Evolutionary conservation across 1,140 invertebrate genomes (phyloP).

Genomic region (Euglossa dilemma): DNA sequence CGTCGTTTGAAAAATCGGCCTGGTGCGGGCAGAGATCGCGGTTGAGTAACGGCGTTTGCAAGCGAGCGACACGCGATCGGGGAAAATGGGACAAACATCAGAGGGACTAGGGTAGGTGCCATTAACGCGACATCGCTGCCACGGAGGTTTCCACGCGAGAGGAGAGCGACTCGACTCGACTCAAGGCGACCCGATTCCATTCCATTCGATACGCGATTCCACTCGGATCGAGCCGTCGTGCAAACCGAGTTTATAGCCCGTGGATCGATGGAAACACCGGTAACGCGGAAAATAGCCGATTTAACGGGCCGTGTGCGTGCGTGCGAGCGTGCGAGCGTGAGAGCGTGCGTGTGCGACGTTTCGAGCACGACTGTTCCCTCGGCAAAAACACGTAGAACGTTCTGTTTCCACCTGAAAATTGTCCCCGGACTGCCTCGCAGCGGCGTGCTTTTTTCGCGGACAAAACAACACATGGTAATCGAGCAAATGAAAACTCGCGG

Average conservation of each 20-base stretch:
- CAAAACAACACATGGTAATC: constrained; percentile 59
- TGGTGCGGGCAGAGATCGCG: no score
- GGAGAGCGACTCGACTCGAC: background rate
- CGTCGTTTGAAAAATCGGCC: background rate
- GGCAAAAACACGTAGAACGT: constrained; percentile 28
- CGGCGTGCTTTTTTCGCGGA: constrained; percentile 22
- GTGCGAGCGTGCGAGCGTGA: background rate
- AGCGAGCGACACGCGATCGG: background rate
- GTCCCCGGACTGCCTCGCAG: background rate
- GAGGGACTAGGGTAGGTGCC: no score
- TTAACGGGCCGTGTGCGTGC: background rate
- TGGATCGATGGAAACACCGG: constrained; percentile 11
- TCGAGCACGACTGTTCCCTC: background rate
- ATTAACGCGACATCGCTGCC: no score
- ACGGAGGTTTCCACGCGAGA: background rate
- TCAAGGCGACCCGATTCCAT: no score
- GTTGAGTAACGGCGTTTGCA: background rate
- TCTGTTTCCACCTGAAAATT: constrained; percentile 32
- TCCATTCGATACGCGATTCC: no score
- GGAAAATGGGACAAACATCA: no score
- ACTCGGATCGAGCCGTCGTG: background rate
- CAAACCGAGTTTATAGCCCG: constrained; percentile 39
- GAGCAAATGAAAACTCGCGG: constrained; percentile 62
- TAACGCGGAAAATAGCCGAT: constrained; percentile 29
- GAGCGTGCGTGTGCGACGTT: background rate